phyloP scores from a whole-genome alignment of 1,140 invertebrate genomes.

The Gryon sp. region DNA sequence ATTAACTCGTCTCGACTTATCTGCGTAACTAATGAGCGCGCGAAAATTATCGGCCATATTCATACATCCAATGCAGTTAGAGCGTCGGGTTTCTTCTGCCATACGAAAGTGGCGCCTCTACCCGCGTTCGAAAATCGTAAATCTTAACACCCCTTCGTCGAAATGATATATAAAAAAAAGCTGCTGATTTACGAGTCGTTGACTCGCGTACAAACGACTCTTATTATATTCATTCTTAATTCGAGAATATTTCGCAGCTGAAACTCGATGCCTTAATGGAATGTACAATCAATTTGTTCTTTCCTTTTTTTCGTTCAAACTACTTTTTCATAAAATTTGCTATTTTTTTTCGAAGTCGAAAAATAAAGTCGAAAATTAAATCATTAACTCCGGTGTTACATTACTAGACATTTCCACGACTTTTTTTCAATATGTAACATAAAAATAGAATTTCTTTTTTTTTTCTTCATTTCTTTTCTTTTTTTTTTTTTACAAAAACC shows the following conservation, averaged over 20 bases:
- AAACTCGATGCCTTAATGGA: too few relatives aligned
- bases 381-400: too few relatives aligned
- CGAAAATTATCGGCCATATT: constrained; percentile 26
- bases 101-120: constrained; percentile 26
- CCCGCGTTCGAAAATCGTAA: constrained; percentile 37
- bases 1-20: constrained; percentile 28
- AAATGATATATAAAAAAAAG: constrained; percentile 38
- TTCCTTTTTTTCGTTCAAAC: too few relatives aligned
- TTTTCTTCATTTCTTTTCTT: too few relatives aligned
- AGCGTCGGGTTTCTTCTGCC: constrained; percentile 41
- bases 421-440: too few relatives aligned
- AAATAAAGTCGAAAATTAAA: too few relatives aligned
- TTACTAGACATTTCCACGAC: too few relatives aligned
- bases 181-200: constrained; percentile 39
- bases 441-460: too few relatives aligned
- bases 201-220: constrained; percentile 44
- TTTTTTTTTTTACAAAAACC: too few relatives aligned
- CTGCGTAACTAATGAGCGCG: constrained; percentile 23
- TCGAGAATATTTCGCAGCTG: neutral
- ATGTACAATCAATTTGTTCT: too few relatives aligned
- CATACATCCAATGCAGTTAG: constrained; percentile 27
- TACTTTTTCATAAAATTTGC: too few relatives aligned
- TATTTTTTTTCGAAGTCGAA: too few relatives aligned
- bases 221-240: constrained; percentile 51
- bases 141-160: constrained; percentile 47